Percentiles rank a stretch among this genome's conserved stretches.
Conservation (phyloP, 2,797 vertebrate species). For the Ptychobarbus kaznakovi region DNA sequence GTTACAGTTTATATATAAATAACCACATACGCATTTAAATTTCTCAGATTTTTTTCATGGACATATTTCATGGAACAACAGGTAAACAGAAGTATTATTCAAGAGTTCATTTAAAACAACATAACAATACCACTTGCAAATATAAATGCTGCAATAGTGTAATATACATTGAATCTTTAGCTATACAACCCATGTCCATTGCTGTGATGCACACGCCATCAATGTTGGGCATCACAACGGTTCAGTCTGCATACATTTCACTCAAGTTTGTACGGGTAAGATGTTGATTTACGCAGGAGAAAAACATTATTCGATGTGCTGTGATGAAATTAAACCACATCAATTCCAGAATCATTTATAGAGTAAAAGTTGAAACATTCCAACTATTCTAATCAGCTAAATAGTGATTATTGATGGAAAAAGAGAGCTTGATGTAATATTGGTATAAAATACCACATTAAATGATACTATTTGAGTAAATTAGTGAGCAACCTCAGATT, state of each 20-base stretch:
- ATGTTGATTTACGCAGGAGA: conserved; percentile 50
- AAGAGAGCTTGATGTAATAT: background rate
- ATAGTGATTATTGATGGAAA: background rate
- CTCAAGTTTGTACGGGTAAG: conserved; percentile 71
- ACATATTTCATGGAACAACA: conserved; percentile 45
- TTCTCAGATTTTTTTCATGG: conserved; percentile 14
- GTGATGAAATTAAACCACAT: background rate
- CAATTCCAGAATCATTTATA: conserved; percentile 10
- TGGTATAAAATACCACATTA: background rate
- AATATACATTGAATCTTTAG: conserved; percentile 58
- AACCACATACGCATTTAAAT: conserved; percentile 71
- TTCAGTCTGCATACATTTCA: conserved; percentile 69
- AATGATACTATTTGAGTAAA: background rate
- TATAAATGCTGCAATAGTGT: conserved; percentile 64
- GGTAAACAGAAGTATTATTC: conserved; percentile 63
- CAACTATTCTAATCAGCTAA: conserved; percentile 13
- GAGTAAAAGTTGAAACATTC: conserved; percentile 26
- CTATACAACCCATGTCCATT: conserved; percentile 41
- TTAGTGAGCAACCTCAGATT: background rate
- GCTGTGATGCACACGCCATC: background rate
- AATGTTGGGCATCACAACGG: background rate
- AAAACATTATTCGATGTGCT: conserved; percentile 61
- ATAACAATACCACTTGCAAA: conserved; percentile 66
- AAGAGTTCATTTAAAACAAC: conserved; percentile 65
- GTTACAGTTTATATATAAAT: conserved; percentile 67